phyloP scores from a whole-genome alignment of 30 jellyfish, hydroid and myxozoan species.

The Sanderia malayensis region DNA sequence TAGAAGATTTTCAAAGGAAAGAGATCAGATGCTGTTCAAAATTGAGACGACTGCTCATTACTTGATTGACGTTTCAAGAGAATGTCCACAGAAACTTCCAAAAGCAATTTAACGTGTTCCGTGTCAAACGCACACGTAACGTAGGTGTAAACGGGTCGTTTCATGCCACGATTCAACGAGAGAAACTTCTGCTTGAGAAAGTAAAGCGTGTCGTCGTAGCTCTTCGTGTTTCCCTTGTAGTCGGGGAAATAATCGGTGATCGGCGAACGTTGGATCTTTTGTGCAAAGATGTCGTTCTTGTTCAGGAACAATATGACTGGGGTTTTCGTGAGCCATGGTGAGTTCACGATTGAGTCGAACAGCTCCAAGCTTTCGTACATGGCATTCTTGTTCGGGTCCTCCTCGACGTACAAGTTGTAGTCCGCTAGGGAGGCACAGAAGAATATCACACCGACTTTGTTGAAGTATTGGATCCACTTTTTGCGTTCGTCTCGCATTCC shows the following conservation, averaged over 20 bases:
- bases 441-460: conserved; percentile 57
- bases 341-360: conserved; percentile 42
- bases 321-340: conserved; percentile 56
- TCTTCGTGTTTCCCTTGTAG: conserved; percentile 55
- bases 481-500: conserved; percentile 63
- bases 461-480: conserved; percentile 60
- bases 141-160: conserved; percentile 48
- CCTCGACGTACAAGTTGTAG: conserved; percentile 51
- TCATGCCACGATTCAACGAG: conserved; percentile 44
- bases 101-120: conserved; percentile 49
- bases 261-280: conserved; percentile 55
- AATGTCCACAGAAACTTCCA: conserved; percentile 58
- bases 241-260: conserved; percentile 57
- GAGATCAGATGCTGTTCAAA: conserved; percentile 18
- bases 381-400: conserved; percentile 57
- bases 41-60: conserved; percentile 51
- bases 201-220: conserved; percentile 49
- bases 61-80: conserved; percentile 48
- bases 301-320: conserved; percentile 54
- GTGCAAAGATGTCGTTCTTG: conserved; percentile 62
- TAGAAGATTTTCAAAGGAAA: too few species aligned
- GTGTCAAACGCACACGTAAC: conserved; percentile 60
- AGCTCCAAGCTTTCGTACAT: conserved; percentile 60
- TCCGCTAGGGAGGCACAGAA: conserved; percentile 60
- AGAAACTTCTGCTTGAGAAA: conserved; percentile 49